Conservation (phyloP, 1,140 invertebrate genomes). For the Euwallacea fornicatus region DNA sequence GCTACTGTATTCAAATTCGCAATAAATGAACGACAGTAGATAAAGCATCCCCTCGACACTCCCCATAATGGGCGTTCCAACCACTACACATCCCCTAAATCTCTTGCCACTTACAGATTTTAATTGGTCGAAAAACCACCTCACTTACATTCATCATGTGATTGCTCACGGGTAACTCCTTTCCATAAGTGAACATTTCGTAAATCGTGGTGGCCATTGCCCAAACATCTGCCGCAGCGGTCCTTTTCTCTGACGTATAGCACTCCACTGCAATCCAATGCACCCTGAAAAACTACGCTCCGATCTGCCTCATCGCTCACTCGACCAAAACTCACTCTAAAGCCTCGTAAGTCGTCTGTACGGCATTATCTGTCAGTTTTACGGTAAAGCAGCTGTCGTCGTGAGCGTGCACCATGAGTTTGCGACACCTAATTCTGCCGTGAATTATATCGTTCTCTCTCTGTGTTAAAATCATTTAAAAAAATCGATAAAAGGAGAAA, state of each 20-base stretch:
- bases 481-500: neutral
- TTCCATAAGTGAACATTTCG: constrained; percentile 84
- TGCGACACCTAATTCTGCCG: constrained; percentile 83
- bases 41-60: too few relatives aligned
- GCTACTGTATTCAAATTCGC: too few relatives aligned
- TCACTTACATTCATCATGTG: constrained; percentile 11
- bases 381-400: constrained; percentile 69
- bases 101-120: too few relatives aligned
- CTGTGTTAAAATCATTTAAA: constrained; percentile 50
- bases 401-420: constrained; percentile 72
- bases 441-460: constrained; percentile 79
- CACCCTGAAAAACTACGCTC: constrained; percentile 59
- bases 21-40: too few relatives aligned
- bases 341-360: constrained; percentile 58
- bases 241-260: constrained; percentile 62
- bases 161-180: constrained; percentile 51
- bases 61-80: too few relatives aligned
- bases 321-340: constrained; percentile 64
- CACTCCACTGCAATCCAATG: constrained; percentile 86
- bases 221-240: constrained; percentile 77
- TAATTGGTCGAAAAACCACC: too few relatives aligned
- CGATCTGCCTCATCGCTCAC: neutral
- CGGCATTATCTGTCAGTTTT: constrained; percentile 78
- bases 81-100: too few relatives aligned
- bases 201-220: constrained; percentile 86